Percentiles rank a stretch among this genome's conserved stretches.
These are phyloP conservation scores for Trypoxylon attenuatum DNA, from an alignment of 2,888 invertebrate genomes.

Conservation along the genomic window DNA sequence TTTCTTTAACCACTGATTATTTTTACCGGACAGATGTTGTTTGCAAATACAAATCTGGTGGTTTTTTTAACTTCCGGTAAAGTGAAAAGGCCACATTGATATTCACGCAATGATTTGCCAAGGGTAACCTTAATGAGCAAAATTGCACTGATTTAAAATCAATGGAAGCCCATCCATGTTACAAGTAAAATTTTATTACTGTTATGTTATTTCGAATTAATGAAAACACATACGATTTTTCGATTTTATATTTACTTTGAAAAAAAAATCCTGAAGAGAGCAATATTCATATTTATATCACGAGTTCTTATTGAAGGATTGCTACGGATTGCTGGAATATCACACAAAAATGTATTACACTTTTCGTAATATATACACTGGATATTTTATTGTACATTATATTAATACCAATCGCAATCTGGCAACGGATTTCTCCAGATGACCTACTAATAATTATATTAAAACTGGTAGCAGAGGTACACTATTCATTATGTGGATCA, in stretches of 20 bases:
- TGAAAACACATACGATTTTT: neutral
- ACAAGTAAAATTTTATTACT: too few relatives aligned
- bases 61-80: too few relatives aligned
- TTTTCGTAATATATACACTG: constrained; percentile 19
- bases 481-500: too few relatives aligned
- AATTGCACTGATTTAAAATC: too few relatives aligned
- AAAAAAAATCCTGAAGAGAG: neutral
- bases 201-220: too few relatives aligned
- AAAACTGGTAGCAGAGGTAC: constrained; percentile 55
- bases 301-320: neutral
- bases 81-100: too few relatives aligned
- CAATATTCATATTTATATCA: neutral
- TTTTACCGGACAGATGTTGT: too few relatives aligned
- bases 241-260: neutral
- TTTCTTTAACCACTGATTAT: too few relatives aligned
- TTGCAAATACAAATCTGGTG: too few relatives aligned
- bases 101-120: too few relatives aligned
- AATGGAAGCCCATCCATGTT: too few relatives aligned
- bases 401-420: constrained; percentile 33
- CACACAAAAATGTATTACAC: constrained; percentile 5
- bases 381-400: constrained; percentile 26
- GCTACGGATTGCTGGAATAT: neutral
- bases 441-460: constrained; percentile 49
- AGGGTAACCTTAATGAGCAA: too few relatives aligned
- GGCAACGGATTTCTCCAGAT: constrained; percentile 52